Conservation (phyloP, 2,113 vertebrate species). For the Takifugu bimaculatus region DNA sequence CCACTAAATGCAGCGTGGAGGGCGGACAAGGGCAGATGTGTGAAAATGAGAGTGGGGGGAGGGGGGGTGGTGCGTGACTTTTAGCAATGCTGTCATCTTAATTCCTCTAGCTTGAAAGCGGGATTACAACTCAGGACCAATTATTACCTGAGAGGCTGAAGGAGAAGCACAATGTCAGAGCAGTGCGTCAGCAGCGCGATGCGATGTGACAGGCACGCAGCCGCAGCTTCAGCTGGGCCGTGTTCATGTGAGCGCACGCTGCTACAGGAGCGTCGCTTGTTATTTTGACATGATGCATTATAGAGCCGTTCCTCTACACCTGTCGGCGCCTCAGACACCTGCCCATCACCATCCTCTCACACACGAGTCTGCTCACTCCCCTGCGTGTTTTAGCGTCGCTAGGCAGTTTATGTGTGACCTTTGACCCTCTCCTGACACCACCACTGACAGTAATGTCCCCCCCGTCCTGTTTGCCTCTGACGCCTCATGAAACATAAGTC, state of each 20-base stretch:
- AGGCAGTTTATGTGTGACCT: slow-evolving; percentile 17
- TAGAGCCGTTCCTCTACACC: slow-evolving; percentile 37
- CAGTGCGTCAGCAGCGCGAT: slow-evolving; percentile 35
- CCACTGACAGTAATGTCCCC: slow-evolving; percentile 45
- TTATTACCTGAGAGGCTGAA: slow-evolving; percentile 61
- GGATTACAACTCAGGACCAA: slow-evolving; percentile 62
- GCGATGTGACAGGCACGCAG: slow-evolving; percentile 48
- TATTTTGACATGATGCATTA: slow-evolving; percentile 15
- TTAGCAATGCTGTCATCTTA: slow-evolving; percentile 46
- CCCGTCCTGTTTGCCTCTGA: slow-evolving; percentile 44
- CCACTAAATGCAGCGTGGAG: slow-evolving; percentile 11
- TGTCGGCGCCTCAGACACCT: slow-evolving; percentile 41
- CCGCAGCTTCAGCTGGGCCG: slow-evolving; percentile 41
- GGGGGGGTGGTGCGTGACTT: slow-evolving; percentile 16
- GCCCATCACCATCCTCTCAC: slow-evolving; percentile 39
- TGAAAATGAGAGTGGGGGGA: slow-evolving; percentile 1
- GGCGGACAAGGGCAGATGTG: slow-evolving; percentile 26
- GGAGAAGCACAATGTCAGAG: slow-evolving; percentile 58
- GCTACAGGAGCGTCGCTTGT: slow-evolving; percentile 19
- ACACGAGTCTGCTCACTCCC: slow-evolving; percentile 16
- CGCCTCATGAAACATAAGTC: slow-evolving; percentile 61
- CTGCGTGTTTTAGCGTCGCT: slow-evolving; percentile 14
- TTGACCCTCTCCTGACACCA: neutral
- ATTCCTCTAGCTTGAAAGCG: slow-evolving; percentile 63
- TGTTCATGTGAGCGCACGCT: slow-evolving; percentile 39